Conservation (phyloP, 2,113 vertebrate genomes). For the Bubo scandiacus region DNA sequence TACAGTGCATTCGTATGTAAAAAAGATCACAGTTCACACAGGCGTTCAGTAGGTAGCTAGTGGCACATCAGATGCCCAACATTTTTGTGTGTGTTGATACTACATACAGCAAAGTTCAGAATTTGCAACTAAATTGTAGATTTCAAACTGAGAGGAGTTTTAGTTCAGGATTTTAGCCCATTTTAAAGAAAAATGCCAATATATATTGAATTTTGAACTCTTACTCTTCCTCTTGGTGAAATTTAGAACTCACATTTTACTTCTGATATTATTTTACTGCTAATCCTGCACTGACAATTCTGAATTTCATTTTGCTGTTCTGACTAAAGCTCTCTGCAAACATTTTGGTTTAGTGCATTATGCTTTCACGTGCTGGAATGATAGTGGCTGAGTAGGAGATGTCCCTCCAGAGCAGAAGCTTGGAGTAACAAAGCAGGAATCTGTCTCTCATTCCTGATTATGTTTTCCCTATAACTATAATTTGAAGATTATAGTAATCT, state of each 20-base stretch:
- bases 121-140: neutral
- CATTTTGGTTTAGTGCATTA: neutral
- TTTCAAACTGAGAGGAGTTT: neutral
- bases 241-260: neutral
- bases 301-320: neutral
- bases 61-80: neutral
- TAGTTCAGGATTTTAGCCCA: neutral
- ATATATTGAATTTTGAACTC: neutral
- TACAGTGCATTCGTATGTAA: neutral
- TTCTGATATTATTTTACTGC: neutral
- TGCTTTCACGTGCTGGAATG: neutral
- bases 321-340: neutral
- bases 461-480: neutral
- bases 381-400: neutral
- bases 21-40: neutral
- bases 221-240: neutral
- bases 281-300: neutral
- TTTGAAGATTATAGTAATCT: neutral
- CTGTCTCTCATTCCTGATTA: neutral
- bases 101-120: neutral
- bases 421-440: neutral
- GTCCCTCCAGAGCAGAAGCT: neutral
- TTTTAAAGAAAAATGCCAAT: neutral
- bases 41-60: neutral
- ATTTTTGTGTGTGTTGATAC: neutral